Evolutionary conservation across 2,797 vertebrate species (phyloP).

Genomic region (Acestrorhynchus altus): DNA sequence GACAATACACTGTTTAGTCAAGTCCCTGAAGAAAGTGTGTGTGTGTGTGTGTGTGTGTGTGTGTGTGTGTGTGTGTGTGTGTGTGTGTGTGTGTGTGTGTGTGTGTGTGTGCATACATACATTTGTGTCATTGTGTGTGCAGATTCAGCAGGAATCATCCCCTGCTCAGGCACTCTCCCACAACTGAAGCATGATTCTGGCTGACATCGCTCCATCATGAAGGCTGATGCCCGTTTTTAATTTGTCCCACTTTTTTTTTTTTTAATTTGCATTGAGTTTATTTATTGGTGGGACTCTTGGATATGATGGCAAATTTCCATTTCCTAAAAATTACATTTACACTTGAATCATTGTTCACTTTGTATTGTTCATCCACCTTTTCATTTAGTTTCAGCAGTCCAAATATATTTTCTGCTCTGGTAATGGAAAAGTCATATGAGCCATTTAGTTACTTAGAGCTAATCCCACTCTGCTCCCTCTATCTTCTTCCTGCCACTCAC

Average conservation of each 20-base stretch:
- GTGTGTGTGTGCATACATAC: slow-evolving; percentile 6
- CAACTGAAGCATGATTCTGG: slow-evolving; percentile 72
- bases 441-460: slow-evolving; percentile 78
- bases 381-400: slow-evolving; percentile 70
- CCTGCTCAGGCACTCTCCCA: slow-evolving; percentile 61
- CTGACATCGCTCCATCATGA: slow-evolving; percentile 77
- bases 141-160: slow-evolving; percentile 69
- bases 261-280: slow-evolving; percentile 81
- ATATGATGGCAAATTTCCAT: slow-evolving; percentile 71
- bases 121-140: slow-evolving; percentile 32
- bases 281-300: slow-evolving; percentile 79
- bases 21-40: neutral
- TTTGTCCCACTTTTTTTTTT: slow-evolving; percentile 77
- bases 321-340: slow-evolving; percentile 61
- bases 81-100: neutral
- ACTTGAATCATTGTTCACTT: too few species aligned
- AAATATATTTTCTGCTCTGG: slow-evolving; percentile 71
- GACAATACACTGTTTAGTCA: slow-evolving; percentile 38
- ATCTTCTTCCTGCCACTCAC: slow-evolving; percentile 55
- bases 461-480: slow-evolving; percentile 66
- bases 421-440: slow-evolving; percentile 77
- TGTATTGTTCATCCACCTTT: too few species aligned
- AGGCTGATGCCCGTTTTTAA: slow-evolving; percentile 79
- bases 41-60: neutral
- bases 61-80: neutral